These are phyloP conservation scores for Chloroclystis v-ata DNA, from an alignment of 2,888 invertebrate genomes.

Conservation along the genomic window DNA sequence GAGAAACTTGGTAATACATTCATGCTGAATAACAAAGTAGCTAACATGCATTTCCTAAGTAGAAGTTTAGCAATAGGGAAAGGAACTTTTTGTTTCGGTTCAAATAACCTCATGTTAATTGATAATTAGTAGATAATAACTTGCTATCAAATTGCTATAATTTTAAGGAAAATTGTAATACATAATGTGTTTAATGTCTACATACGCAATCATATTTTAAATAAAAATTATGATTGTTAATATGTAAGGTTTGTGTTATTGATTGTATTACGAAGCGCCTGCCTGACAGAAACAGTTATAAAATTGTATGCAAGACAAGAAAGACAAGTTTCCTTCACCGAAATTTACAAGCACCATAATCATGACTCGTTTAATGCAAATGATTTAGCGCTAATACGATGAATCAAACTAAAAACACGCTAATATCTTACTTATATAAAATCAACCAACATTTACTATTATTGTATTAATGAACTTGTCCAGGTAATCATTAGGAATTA, in stretches of 20 bases:
- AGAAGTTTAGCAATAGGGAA: constrained; percentile 19
- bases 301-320: constrained; percentile 7
- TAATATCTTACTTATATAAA: too few relatives aligned
- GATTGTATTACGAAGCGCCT: too few relatives aligned
- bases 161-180: too few relatives aligned
- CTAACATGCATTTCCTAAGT: constrained; percentile 24
- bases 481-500: too few relatives aligned
- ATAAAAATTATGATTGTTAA: too few relatives aligned
- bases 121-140: too few relatives aligned
- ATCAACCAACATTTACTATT: too few relatives aligned
- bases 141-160: too few relatives aligned
- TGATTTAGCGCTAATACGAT: neutral
- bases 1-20: constrained; percentile 22
- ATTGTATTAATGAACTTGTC: too few relatives aligned
- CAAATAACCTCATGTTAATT: neutral
- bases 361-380: neutral
- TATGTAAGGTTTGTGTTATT: too few relatives aligned
- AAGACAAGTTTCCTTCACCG: neutral
- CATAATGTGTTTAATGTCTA: too few relatives aligned
- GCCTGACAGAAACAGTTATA: constrained; percentile 9
- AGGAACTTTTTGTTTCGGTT: constrained; percentile 8
- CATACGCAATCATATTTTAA: too few relatives aligned
- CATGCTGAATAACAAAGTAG: neutral
- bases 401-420: neutral
- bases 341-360: neutral